These are phyloP conservation scores for Xyliphius kryptos DNA, from an alignment of 2,113 vertebrate species.

Conservation along the genomic window DNA sequence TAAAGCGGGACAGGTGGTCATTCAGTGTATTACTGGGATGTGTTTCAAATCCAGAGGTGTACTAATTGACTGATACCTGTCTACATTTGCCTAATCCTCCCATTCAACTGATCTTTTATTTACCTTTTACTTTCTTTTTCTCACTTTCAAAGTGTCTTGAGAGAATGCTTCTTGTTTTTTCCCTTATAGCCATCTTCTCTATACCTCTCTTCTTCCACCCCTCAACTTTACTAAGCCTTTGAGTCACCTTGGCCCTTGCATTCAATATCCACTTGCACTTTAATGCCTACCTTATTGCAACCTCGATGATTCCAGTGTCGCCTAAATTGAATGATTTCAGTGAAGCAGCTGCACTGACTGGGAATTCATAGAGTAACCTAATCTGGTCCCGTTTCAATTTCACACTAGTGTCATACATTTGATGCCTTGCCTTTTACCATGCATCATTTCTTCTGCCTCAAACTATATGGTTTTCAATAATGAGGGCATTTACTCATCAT, in stretches of 20 bases:
- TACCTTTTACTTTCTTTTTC: background rate
- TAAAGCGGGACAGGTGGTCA: too few species aligned
- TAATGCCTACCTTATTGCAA: slow-evolving; percentile 20
- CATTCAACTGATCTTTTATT: background rate
- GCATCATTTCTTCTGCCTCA: background rate
- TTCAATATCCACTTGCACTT: slow-evolving; percentile 15
- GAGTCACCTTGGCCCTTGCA: slow-evolving; percentile 11
- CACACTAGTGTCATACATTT: background rate
- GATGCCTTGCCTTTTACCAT: background rate
- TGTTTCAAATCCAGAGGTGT: background rate
- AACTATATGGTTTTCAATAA: background rate
- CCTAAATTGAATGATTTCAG: slow-evolving; percentile 28
- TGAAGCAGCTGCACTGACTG: slow-evolving; percentile 4
- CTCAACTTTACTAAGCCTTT: slow-evolving; percentile 6
- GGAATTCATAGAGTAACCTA: background rate
- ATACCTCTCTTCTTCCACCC: background rate
- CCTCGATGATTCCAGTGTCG: slow-evolving; percentile 3
- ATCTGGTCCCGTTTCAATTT: slow-evolving; percentile 15
- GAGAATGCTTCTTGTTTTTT: slow-evolving; percentile 7
- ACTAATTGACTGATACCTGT: background rate
- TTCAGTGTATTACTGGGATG: too few species aligned
- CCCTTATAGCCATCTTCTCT: slow-evolving; percentile 1
- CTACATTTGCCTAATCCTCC: background rate
- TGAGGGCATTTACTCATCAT: background rate
- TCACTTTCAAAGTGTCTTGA: background rate